phyloP scores from a whole-genome alignment of 2,888 invertebrate species.

The Periphyllus acericola region DNA sequence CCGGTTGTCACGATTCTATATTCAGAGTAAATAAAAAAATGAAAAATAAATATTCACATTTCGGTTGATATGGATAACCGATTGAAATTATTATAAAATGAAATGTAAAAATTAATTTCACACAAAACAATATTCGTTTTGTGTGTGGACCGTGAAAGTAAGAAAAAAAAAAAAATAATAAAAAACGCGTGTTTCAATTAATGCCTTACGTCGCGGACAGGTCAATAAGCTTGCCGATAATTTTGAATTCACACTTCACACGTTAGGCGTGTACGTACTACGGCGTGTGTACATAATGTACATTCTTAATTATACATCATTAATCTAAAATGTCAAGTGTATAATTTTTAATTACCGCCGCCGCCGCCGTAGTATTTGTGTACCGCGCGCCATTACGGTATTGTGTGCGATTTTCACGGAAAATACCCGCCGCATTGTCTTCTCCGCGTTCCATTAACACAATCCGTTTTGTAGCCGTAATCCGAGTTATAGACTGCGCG shows the following conservation, averaged over 20 bases:
- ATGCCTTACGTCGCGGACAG: neutral
- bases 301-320: slow-evolving; percentile 20
- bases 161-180: slow-evolving; percentile 19
- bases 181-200: neutral
- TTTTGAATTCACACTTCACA: neutral
- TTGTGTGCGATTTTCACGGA: slow-evolving; percentile 42
- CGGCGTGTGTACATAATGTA: neutral
- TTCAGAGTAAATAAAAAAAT: too few species aligned
- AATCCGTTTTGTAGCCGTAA: slow-evolving; percentile 44
- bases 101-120: too few species aligned
- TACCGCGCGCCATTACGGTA: neutral
- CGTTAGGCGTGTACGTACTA: neutral
- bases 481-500: slow-evolving; percentile 2
- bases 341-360: slow-evolving; percentile 47
- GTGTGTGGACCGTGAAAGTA: neutral
- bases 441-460: slow-evolving; percentile 37
- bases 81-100: too few species aligned
- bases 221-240: neutral
- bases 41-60: too few species aligned
- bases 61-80: too few species aligned
- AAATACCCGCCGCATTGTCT: slow-evolving; percentile 16
- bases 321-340: slow-evolving; percentile 40
- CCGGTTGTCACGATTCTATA: too few species aligned
- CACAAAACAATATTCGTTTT: too few species aligned
- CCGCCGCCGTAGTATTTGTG: slow-evolving; percentile 4